phyloP scores from a whole-genome alignment of 2,113 vertebrate species.

The Noturus placidus region DNA sequence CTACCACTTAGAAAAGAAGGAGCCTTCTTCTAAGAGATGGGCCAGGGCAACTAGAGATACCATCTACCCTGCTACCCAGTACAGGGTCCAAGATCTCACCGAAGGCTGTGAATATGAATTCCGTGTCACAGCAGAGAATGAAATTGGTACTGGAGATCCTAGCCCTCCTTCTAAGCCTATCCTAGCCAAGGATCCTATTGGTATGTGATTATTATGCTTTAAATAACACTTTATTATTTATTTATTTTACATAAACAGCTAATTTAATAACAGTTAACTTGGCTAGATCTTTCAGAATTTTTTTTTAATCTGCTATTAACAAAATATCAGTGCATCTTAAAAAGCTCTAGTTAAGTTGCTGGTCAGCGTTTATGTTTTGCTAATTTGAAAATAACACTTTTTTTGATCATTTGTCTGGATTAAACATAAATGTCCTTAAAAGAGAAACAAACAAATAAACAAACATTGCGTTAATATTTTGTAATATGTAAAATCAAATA shows the following conservation, averaged over 20 bases:
- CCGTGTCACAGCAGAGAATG: constrained; percentile 94
- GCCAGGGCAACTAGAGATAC: constrained; percentile 84
- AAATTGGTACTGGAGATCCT: constrained; percentile 91
- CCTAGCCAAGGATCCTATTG: constrained; percentile 93
- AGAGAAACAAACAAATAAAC: neutral
- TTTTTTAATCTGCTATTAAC: neutral
- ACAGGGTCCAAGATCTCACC: constrained; percentile 85
- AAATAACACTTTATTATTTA: neutral
- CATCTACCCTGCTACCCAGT: constrained; percentile 90
- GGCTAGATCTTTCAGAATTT: neutral
- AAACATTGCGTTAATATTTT: neutral
- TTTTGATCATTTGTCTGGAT: neutral
- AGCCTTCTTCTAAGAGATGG: constrained; percentile 90
- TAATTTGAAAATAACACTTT: neutral
- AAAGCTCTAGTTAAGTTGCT: neutral
- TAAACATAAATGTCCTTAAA: neutral
- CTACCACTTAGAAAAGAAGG: constrained; percentile 95
- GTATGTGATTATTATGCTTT: constrained; percentile 67
- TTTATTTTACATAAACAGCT: neutral
- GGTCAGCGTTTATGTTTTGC: neutral
- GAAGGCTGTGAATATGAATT: constrained; percentile 97
- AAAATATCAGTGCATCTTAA: neutral
- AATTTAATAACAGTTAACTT: too few relatives aligned
- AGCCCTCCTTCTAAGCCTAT: constrained; percentile 92
- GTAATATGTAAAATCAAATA: neutral